phyloP scores from a whole-genome alignment of 2,888 invertebrate genomes.

The Heliconius sara region DNA sequence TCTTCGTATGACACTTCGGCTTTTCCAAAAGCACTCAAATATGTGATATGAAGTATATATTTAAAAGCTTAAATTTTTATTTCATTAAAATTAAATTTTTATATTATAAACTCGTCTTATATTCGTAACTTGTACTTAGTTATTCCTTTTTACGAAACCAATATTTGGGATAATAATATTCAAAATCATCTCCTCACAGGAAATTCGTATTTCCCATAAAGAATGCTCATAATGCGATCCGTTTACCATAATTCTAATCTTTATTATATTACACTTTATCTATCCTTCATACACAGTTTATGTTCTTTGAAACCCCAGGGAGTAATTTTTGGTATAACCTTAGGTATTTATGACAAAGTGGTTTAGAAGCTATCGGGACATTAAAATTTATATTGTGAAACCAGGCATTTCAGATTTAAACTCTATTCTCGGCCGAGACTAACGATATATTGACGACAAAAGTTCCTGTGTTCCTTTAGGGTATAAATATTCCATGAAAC shows the following conservation, averaged over 20 bases:
- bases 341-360: constrained; percentile 48
- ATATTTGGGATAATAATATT: constrained; percentile 28
- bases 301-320: constrained; percentile 43
- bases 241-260: constrained; percentile 65
- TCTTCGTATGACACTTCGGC: not conserved
- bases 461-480: constrained; percentile 59
- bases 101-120: not conserved
- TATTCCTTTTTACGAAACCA: not conserved
- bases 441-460: constrained; percentile 69
- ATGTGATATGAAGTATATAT: too few relatives aligned
- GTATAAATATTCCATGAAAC: constrained; percentile 29
- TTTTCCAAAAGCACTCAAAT: not conserved
- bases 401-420: constrained; percentile 43
- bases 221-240: constrained; percentile 50
- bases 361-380: constrained; percentile 47
- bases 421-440: constrained; percentile 58
- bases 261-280: constrained; percentile 67
- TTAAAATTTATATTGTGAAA: constrained; percentile 45
- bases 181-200: constrained; percentile 29
- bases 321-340: constrained; percentile 46
- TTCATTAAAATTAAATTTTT: too few relatives aligned
- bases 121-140: constrained; percentile 13
- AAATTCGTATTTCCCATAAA: constrained; percentile 39
- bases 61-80: too few relatives aligned
- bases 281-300: constrained; percentile 50